Evolutionary conservation across 1,140 invertebrate species (phyloP).

Genomic region (Parapsyche elsis): DNA sequence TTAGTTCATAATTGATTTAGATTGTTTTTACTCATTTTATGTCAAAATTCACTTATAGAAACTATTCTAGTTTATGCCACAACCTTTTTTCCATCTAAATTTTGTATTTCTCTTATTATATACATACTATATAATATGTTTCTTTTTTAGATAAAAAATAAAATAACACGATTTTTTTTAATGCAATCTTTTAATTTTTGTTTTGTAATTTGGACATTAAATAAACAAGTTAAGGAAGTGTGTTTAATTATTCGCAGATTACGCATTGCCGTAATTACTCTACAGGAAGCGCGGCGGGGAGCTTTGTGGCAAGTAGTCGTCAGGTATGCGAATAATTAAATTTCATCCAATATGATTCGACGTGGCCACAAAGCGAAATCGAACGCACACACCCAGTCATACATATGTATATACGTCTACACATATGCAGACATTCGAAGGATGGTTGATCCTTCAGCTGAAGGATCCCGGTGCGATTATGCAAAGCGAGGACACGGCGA

Average conservation of each 20-base stretch:
- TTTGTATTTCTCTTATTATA: too few relatives aligned
- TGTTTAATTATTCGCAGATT: not conserved
- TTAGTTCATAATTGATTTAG: too few relatives aligned
- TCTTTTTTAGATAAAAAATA: too few relatives aligned
- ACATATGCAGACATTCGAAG: not conserved
- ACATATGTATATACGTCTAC: not conserved
- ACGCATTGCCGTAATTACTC: not conserved
- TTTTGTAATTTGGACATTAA: too few relatives aligned
- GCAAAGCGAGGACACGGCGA: conserved; percentile 52
- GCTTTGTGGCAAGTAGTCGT: not conserved
- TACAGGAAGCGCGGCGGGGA: not conserved
- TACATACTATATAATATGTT: too few relatives aligned
- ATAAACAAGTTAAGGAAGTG: not conserved
- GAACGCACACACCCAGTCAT: not conserved
- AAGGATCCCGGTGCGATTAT: conserved; percentile 50
- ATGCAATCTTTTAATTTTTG: too few relatives aligned
- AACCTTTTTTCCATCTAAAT: too few relatives aligned
- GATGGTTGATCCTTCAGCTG: conserved; percentile 34
- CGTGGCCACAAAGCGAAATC: not conserved
- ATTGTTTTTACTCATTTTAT: too few relatives aligned
- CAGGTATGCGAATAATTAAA: not conserved
- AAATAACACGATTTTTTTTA: too few relatives aligned
- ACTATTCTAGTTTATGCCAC: too few relatives aligned
- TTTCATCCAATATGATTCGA: not conserved
- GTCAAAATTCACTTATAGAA: too few relatives aligned